Base-by-base conservation (phyloP, 1,140 invertebrate genomes). In the Eueides isabella region DNA sequence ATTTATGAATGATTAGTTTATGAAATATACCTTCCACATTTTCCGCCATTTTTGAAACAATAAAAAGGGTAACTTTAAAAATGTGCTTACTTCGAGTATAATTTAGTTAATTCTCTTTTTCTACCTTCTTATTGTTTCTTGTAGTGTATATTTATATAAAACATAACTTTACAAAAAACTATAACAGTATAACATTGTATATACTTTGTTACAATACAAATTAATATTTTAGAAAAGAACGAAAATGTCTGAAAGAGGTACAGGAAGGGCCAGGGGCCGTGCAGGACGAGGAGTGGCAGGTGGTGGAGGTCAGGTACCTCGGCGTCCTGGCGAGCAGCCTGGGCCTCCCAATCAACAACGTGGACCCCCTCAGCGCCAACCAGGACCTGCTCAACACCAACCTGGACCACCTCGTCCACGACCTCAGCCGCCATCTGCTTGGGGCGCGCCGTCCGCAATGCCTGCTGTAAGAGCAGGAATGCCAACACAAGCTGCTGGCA, bases 391-490 rank as follows among this genome's bases (percentile, higher is more conserved):
- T 12, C 83, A 82, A 30, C 78, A 77, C 9, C 79, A 81, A 29
- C 69, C 61, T 29, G 70, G 26, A 2, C 80, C 78, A 16, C 68
- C 81, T 0, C 84, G 80, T 0, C 89, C 89, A 4, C 76, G 89
- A 0, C 87, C 88, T 2, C 88, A 90, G 41, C 88, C 87, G 7
- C 88, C 90, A 4, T 81, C 85, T 1, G 87, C 87, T 1, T 90
- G 88, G 87, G 86, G 86, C 0, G 80, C 89, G 2, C 88, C 86
- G 0, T 61, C 85, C 4, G 83, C 79, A 3, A 80, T 83, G 0
- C 87, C 90, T 0, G 82, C 86, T 1, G 85, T 88, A 1, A 76
- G 91, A 14, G 88, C 90, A 6, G 88, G 86, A 0, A 81, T 83
- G 11, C 88, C 89, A 0, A 70, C 83, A 5, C 85, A 82, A 1